Percentiles rank a stretch among this genome's conserved stretches.
Conservation (phyloP, 2,113 vertebrate genomes). For the Uria aalge region DNA sequence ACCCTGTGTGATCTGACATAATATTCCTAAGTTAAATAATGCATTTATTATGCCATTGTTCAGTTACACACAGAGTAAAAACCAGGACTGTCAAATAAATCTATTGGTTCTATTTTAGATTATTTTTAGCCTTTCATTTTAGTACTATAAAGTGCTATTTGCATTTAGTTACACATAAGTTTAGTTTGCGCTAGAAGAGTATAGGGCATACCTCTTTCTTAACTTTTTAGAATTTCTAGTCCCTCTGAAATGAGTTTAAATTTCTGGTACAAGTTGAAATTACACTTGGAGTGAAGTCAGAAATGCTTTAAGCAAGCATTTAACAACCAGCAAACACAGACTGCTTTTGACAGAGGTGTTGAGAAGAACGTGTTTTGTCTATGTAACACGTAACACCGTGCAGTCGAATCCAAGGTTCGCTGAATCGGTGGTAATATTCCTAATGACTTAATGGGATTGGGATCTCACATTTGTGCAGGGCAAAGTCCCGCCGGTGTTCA, state of each 20-base stretch:
- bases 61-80: background rate
- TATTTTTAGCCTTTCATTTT: background rate
- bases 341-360: background rate
- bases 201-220: background rate
- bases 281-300: background rate
- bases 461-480: background rate
- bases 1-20: background rate
- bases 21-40: background rate
- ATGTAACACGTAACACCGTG: accelerated
- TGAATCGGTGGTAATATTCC: background rate
- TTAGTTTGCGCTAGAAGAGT: background rate
- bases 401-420: background rate
- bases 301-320: background rate
- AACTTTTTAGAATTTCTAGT: background rate
- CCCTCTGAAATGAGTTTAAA: background rate
- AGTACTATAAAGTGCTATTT: background rate
- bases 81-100: background rate
- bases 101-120: background rate
- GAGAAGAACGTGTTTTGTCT: background rate
- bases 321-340: background rate
- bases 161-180: background rate
- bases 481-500: background rate
- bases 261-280: background rate
- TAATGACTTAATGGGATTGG: background rate
- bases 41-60: background rate